Percentiles rank a stretch among this genome's conserved stretches.
Evolutionary conservation across 2,797 vertebrate species (phyloP).

Genomic region (Ibycter americanus): DNA sequence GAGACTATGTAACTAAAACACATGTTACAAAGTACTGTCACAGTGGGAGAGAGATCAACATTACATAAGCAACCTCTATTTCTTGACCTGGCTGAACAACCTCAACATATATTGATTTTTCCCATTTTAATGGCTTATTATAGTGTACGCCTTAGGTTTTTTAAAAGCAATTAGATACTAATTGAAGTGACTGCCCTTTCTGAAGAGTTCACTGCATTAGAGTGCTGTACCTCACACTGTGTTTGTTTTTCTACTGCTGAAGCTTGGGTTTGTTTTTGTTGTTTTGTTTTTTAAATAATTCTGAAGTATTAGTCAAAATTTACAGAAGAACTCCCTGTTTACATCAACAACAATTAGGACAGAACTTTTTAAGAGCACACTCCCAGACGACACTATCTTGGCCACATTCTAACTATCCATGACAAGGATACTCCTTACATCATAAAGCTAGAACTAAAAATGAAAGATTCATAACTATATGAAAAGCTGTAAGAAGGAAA

Average conservation of each 20-base stretch:
- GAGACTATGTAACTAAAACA: background rate
- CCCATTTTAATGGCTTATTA: slow-evolving; percentile 47
- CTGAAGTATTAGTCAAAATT: background rate
- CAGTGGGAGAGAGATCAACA: background rate
- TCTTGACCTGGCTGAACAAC: slow-evolving; percentile 55
- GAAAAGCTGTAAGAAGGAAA: background rate
- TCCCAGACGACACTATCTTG: background rate
- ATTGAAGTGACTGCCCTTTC: slow-evolving; percentile 25
- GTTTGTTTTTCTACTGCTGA: slow-evolving; percentile 4
- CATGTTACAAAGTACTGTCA: background rate
- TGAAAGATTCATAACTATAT: too few species aligned
- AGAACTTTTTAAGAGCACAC: background rate
- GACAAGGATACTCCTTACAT: background rate
- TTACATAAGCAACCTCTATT: slow-evolving; percentile 61
- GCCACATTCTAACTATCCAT: background rate
- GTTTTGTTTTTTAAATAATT: background rate
- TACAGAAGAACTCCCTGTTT: background rate
- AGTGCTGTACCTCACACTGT: background rate
- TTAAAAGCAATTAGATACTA: slow-evolving; percentile 24
- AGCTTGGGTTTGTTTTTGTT: background rate
- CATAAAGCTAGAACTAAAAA: background rate
- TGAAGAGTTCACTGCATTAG: background rate
- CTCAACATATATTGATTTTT: slow-evolving; percentile 49
- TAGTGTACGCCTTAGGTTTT: background rate
- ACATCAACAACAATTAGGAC: background rate